phyloP scores from a whole-genome alignment of 2,797 vertebrate species.

The Alcedo quadribrachys region DNA sequence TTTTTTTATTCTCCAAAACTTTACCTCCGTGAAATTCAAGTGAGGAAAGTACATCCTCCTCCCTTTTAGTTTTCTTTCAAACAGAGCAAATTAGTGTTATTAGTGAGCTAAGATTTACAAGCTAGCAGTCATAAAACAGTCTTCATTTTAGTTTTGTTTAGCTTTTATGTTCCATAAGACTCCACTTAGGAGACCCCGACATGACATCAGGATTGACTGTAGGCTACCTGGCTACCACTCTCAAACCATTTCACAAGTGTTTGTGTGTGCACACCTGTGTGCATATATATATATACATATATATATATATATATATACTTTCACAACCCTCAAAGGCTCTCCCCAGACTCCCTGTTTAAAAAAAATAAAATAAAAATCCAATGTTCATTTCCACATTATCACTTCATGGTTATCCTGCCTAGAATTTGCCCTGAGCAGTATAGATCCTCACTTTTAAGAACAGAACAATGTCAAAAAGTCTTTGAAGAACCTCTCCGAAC shows the following conservation, averaged over 20 bases:
- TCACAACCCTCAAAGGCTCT: slow-evolving; percentile 24
- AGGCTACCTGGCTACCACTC: background rate
- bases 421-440: slow-evolving; percentile 66
- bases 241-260: background rate
- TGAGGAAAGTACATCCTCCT: background rate
- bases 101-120: slow-evolving; percentile 20
- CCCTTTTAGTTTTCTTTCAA: slow-evolving; percentile 19
- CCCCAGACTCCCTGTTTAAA: background rate
- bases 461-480: slow-evolving; percentile 69
- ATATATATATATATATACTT: background rate
- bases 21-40: background rate
- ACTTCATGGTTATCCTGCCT: slow-evolving; percentile 66
- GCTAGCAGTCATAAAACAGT: background rate
- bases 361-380: slow-evolving; percentile 10
- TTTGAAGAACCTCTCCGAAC: slow-evolving; percentile 61
- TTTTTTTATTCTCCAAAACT: slow-evolving; percentile 23
- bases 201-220: background rate
- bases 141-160: slow-evolving; percentile 26
- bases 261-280: background rate
- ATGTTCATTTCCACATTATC: slow-evolving; percentile 65
- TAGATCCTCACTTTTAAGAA: slow-evolving; percentile 66
- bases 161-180: background rate
- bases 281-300: background rate
- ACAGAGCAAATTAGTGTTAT: slow-evolving; percentile 9
- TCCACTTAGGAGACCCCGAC: background rate